Evolutionary conservation across 2,888 invertebrate species (phyloP).

Genomic region (Leptopterna dolabrata): DNA sequence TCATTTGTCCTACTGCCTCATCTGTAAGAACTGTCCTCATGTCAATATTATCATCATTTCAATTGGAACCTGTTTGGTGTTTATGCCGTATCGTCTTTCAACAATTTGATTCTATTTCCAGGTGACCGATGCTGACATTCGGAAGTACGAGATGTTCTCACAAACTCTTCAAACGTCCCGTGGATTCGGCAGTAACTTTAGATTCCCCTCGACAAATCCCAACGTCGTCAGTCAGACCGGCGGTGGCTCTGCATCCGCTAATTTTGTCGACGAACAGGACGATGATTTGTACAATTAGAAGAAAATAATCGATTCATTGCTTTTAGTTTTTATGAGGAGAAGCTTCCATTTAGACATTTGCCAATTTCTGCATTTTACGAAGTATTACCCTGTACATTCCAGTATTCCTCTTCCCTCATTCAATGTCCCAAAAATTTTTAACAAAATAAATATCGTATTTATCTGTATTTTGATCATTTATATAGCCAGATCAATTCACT

Average conservation of each 20-base stretch:
- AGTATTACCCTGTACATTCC: background rate
- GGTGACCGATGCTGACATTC: slow-evolving; percentile 95
- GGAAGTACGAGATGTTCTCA: slow-evolving; percentile 99
- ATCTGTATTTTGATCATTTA: background rate
- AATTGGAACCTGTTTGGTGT: no score
- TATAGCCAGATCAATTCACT: no score
- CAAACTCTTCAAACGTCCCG: slow-evolving; percentile 99
- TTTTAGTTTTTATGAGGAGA: background rate
- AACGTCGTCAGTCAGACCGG: slow-evolving; percentile 73
- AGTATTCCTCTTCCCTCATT: background rate
- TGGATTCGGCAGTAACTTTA: slow-evolving; percentile 98
- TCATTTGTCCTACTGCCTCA: no score
- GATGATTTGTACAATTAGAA: slow-evolving; percentile 92
- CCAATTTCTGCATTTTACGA: background rate
- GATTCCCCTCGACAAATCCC: slow-evolving; percentile 66
- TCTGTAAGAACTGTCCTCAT: no score
- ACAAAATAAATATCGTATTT: background rate
- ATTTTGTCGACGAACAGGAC: slow-evolving; percentile 86
- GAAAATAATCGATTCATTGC: background rate
- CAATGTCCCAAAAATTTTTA: background rate
- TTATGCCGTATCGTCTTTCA: no score
- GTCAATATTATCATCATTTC: no score
- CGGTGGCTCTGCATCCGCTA: slow-evolving; percentile 69
- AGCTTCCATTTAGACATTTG: background rate
- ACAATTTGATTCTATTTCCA: background rate